Evolutionary conservation across 2,797 vertebrate genomes (phyloP).

Genomic region (Squalus acanthias): DNA sequence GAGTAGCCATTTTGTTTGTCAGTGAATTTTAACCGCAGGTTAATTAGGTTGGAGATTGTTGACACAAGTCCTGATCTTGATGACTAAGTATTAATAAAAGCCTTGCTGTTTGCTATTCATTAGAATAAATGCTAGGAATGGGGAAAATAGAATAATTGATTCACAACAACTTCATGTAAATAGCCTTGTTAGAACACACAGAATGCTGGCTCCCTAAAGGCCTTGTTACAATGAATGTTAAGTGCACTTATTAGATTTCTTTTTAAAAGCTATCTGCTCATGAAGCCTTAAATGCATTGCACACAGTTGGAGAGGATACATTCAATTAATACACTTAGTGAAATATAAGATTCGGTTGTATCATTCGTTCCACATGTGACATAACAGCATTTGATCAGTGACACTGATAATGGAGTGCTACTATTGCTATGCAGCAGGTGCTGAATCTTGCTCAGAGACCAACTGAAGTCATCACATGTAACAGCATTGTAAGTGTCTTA

Average conservation of each 20-base stretch:
- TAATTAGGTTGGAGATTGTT: not conserved
- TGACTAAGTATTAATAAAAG: not conserved
- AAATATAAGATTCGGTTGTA: not conserved
- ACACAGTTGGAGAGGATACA: not conserved
- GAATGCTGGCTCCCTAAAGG: too few species aligned
- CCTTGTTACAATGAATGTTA: not conserved
- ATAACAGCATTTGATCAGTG: not conserved
- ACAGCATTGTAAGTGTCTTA: not conserved
- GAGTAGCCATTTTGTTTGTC: not conserved
- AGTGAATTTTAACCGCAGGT: not conserved
- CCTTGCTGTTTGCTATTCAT: not conserved
- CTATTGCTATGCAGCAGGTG: not conserved
- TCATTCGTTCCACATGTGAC: not conserved
- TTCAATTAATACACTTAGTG: not conserved
- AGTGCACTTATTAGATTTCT: not conserved
- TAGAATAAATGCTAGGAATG: not conserved
- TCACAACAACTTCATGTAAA: not conserved
- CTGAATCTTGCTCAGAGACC: not conserved
- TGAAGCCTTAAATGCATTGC: not conserved
- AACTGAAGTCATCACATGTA: not conserved
- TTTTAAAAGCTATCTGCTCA: not conserved
- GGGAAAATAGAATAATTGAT: not conserved
- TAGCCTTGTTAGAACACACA: not conserved
- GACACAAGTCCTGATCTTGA: not conserved
- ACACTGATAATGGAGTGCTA: not conserved